Evolutionary conservation across 2,888 invertebrate species (phyloP), one percentile per base, ranked within the genome.

Genomic region (Himalopsyche japonica): DNA sequence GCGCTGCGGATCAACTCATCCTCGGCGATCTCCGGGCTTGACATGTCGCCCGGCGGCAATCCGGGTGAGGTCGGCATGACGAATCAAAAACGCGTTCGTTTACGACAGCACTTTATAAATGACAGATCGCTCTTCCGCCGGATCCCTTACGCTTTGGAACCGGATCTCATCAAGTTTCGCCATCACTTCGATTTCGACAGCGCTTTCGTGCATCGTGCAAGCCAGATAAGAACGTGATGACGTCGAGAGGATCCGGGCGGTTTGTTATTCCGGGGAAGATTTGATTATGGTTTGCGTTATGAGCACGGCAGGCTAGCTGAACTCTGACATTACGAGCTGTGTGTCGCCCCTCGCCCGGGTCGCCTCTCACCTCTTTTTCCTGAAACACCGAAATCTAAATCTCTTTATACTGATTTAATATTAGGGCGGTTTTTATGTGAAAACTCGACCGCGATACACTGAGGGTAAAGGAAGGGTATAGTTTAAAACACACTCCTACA

Each of bases 21-120:
- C 48, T 86, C 86, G 43, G 86, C 81, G 70, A 84, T 81, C 34
- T 85, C 86, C 30, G 85, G 84, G 79, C 86, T 86, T 27, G 84
- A 84, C 48, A 85, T 49, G 34, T 84, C 82, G 24, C 85, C 85
- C 27, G 83, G 77, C 6, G 47, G 76, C 64, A 80, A 79, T 27
- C 83, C 84, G 10, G 86, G 86, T 32, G 86, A 84, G 78, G 84
- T 84, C 37, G 86, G 86, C 86, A 86, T 86, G 76, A 47, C 85
- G 84, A 76, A 70, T 82, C 48, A 24, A 80, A 64, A 64, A 78
- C 37, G 37, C 81, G 32, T 32, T 32, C 30, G 34, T 15, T 57
- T 76, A 30, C 24, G 34, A 70, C 37, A 76, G 76, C 30, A 76
- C 81, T 81, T 47, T 81, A 20, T 48, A 43, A 64, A 70, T 18